These are phyloP conservation scores for Ophion ellenae DNA, from an alignment of 2,888 invertebrate species.

Conservation along the genomic window DNA sequence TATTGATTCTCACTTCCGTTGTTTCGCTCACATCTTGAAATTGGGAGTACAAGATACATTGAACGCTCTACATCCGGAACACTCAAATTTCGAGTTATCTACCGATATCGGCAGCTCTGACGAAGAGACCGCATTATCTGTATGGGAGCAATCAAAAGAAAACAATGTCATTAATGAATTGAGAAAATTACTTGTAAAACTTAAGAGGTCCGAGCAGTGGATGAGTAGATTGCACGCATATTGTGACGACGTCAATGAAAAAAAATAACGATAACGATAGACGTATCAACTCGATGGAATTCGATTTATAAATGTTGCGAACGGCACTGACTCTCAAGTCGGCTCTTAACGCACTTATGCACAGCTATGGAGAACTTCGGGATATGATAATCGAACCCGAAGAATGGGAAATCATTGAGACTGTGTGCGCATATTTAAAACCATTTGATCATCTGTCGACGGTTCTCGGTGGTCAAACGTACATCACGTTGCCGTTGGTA, in stretches of 20 bases:
- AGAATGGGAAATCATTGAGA: not conserved
- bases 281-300: constrained; percentile 54
- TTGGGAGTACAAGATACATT: constrained; percentile 46
- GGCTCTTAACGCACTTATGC: constrained; percentile 51
- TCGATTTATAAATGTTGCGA: constrained; percentile 46
- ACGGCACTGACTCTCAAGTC: constrained; percentile 46
- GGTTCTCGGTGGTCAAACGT: constrained; percentile 55
- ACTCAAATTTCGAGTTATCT: constrained; percentile 4
- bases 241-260: constrained; percentile 21
- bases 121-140: not conserved
- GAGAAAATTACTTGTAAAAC: constrained; percentile 7
- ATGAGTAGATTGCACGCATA: not conserved
- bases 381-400: constrained; percentile 32
- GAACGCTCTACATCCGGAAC: constrained; percentile 12
- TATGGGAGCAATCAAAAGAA: too few relatives aligned
- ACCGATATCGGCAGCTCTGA: constrained; percentile 16
- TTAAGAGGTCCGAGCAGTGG: constrained; percentile 29
- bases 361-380: constrained; percentile 41
- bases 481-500: constrained; percentile 50
- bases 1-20: constrained; percentile 33
- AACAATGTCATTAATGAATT: too few relatives aligned
- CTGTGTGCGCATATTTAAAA: constrained; percentile 43
- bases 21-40: constrained; percentile 49
- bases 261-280: constrained; percentile 35
- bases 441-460: constrained; percentile 55